phyloP scores from a whole-genome alignment of 2,113 vertebrate genomes.

The Montifringilla adamsi region DNA sequence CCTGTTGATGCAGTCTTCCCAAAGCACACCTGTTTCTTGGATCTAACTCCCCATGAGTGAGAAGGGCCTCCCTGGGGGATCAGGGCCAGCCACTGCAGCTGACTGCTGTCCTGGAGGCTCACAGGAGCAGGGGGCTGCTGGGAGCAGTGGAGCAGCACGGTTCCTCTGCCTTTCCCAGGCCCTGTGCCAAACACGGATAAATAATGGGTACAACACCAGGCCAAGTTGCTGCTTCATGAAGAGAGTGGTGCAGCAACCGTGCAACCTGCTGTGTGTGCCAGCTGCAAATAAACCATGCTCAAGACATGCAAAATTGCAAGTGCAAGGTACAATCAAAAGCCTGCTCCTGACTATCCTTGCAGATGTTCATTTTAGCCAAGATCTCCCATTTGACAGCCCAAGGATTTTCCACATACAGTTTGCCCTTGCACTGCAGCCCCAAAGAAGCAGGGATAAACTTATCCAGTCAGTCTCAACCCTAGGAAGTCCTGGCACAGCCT shows the following conservation, averaged over 20 bases:
- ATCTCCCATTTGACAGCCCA: background rate
- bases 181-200: rapidly evolving
- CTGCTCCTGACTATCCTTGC: background rate
- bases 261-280: background rate
- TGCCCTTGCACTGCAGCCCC: background rate
- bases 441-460: background rate
- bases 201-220: background rate
- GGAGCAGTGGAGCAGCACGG: rapidly evolving
- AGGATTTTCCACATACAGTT: background rate
- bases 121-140: background rate
- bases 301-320: background rate
- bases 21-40: background rate
- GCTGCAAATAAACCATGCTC: background rate
- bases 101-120: rapidly evolving
- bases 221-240: background rate
- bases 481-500: background rate
- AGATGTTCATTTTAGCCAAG: background rate
- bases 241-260: background rate
- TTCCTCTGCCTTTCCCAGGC: background rate
- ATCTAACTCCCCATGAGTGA: rapidly evolving
- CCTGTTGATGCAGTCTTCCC: background rate
- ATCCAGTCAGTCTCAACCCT: background rate
- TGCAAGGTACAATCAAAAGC: rapidly evolving
- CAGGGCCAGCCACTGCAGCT: background rate
- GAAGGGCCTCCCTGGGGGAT: background rate